Percentiles rank a stretch among this genome's conserved stretches.
phyloP scores from a whole-genome alignment of 2,113 vertebrate genomes.

The Columba janthina region DNA sequence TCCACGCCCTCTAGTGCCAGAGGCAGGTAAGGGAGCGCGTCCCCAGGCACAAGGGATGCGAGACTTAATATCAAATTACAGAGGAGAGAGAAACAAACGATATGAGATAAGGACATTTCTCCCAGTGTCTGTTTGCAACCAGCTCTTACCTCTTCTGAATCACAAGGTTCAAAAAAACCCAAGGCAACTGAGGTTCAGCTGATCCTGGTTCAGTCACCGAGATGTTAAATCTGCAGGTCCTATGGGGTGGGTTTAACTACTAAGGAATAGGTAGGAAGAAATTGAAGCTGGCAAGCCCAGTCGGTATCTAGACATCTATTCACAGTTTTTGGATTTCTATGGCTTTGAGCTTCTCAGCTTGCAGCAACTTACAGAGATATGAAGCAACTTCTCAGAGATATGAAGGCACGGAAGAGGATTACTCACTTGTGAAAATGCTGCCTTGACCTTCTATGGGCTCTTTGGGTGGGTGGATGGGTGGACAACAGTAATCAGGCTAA shows the following conservation, averaged over 20 bases:
- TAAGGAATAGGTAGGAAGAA: background rate
- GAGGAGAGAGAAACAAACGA: background rate
- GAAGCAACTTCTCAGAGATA: background rate
- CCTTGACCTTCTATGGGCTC: background rate
- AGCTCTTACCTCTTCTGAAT: background rate
- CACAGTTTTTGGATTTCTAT: background rate
- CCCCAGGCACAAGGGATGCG: fast-evolving
- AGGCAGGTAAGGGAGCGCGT: background rate
- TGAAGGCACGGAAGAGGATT: background rate
- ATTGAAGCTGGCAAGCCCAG: background rate
- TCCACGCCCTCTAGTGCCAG: background rate
- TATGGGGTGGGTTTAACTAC: background rate
- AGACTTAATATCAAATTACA: fast-evolving
- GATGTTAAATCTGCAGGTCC: background rate
- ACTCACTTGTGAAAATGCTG: background rate
- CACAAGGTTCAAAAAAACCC: background rate
- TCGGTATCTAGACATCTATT: background rate
- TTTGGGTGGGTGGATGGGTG: background rate
- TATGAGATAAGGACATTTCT: background rate
- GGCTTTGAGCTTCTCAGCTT: background rate
- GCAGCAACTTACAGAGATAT: background rate
- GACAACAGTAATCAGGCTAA: background rate
- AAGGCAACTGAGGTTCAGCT: background rate
- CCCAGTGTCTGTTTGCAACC: background rate
- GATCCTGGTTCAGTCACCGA: background rate